These are phyloP conservation scores for Cataglyphis altisquamis DNA, from an alignment of 2,888 invertebrate genomes.

Conservation along the genomic window DNA sequence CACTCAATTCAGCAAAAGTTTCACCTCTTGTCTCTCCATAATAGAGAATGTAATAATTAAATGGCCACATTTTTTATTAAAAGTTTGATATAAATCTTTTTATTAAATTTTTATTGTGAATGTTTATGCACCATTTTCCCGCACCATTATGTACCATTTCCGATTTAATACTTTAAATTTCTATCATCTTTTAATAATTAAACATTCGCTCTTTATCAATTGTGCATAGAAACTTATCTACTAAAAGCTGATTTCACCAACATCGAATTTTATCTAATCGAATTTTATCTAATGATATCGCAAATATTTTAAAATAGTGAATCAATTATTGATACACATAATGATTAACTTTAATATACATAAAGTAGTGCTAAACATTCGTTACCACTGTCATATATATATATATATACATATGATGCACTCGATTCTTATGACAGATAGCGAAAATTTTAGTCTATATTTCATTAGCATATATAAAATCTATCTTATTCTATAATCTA, in stretches of 20 bases:
- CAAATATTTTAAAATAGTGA: conserved; percentile 9
- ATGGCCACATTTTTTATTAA: conserved; percentile 19
- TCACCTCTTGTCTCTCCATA: background rate
- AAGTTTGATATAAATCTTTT: conserved; percentile 8
- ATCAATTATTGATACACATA: background rate
- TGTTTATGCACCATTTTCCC: background rate
- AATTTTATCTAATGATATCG: background rate
- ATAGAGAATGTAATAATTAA: background rate
- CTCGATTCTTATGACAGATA: background rate
- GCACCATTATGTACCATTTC: background rate
- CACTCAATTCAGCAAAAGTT: background rate
- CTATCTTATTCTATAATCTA: background rate
- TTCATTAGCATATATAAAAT: background rate
- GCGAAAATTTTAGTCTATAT: background rate
- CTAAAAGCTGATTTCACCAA: conserved; percentile 39
- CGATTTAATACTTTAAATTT: background rate
- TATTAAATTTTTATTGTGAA: conserved; percentile 17
- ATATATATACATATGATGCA: background rate
- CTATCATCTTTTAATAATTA: background rate
- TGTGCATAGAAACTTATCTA: conserved; percentile 15
- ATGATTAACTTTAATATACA: background rate
- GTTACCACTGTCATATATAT: background rate
- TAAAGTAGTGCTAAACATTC: background rate
- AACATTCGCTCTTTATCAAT: conserved; percentile 6
- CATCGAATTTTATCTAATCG: background rate